phyloP scores from a whole-genome alignment of 2,797 vertebrate species.

The Parotocinclus haroldoi region DNA sequence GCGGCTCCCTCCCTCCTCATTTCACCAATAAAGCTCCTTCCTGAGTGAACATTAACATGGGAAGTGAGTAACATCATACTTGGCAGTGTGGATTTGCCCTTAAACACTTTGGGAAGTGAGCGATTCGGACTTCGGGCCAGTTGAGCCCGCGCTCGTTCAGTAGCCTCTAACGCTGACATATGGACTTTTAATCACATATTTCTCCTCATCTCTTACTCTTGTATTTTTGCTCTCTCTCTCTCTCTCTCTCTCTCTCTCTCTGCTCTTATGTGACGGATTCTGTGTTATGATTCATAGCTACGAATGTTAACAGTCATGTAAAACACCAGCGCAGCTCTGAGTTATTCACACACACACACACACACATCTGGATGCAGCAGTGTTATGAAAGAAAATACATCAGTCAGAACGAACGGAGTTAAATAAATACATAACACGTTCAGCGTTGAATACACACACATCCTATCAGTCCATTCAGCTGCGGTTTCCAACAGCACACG shows the following conservation, averaged over 20 bases:
- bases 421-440: too few species aligned
- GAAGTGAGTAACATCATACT: conserved; percentile 74
- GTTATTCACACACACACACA: conserved; percentile 5
- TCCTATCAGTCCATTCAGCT: too few species aligned
- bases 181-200: conserved; percentile 56
- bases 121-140: conserved; percentile 12
- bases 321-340: conserved; percentile 41
- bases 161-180: conserved; percentile 56
- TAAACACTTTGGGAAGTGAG: conserved; percentile 68
- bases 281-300: conserved; percentile 48
- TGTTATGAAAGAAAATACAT: conserved; percentile 30
- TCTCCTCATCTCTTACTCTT: conserved; percentile 17
- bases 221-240: conserved; percentile 6
- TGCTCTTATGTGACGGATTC: conserved; percentile 23
- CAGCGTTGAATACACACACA: too few species aligned
- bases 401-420: background rate
- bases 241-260: background rate
- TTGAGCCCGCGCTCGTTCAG: conserved; percentile 19
- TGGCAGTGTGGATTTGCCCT: conserved; percentile 61
- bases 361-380: conserved; percentile 1
- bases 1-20: conserved; percentile 49
- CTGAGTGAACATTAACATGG: conserved; percentile 71
- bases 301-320: conserved; percentile 53
- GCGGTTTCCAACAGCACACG: too few species aligned
- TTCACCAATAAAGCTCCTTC: conserved; percentile 68